Percentiles rank a stretch among this genome's conserved stretches.
phyloP scores from a whole-genome alignment of 2,113 vertebrate species.

The Pipra filicauda region DNA sequence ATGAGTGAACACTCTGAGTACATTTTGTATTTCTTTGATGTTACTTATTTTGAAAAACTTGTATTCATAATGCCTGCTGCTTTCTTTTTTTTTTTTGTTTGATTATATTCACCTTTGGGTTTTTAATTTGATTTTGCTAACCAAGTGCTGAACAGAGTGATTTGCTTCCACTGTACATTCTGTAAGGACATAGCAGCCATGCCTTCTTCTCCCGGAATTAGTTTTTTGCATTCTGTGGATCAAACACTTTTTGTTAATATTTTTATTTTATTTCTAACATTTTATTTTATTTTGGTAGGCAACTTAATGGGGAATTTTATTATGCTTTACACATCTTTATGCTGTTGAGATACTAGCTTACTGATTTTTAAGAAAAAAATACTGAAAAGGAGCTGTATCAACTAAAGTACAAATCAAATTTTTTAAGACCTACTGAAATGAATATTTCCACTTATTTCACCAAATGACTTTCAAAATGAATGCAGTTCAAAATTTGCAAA shows the following conservation, averaged over 20 bases:
- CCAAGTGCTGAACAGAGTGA: background rate
- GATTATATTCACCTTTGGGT: background rate
- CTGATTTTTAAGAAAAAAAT: background rate
- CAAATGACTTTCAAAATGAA: background rate
- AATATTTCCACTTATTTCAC: background rate
- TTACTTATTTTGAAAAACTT: background rate
- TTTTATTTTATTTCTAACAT: background rate
- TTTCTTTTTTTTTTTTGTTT: background rate
- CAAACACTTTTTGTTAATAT: background rate
- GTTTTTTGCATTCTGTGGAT: background rate
- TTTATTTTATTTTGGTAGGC: background rate
- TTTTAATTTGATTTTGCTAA: background rate
- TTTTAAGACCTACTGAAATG: background rate
- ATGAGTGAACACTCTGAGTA: background rate
- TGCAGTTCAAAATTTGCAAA: background rate
- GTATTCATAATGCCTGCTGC: background rate
- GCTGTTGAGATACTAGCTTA: background rate
- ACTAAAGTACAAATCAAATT: background rate
- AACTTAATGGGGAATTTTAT: background rate
- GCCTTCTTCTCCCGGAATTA: background rate
- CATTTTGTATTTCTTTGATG: background rate
- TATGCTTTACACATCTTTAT: background rate
- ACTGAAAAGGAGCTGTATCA: background rate
- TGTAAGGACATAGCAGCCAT: background rate
- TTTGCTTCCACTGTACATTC: background rate